phyloP scores from a whole-genome alignment of 2,888 invertebrate genomes.

The Chloroclystis v-ata region DNA sequence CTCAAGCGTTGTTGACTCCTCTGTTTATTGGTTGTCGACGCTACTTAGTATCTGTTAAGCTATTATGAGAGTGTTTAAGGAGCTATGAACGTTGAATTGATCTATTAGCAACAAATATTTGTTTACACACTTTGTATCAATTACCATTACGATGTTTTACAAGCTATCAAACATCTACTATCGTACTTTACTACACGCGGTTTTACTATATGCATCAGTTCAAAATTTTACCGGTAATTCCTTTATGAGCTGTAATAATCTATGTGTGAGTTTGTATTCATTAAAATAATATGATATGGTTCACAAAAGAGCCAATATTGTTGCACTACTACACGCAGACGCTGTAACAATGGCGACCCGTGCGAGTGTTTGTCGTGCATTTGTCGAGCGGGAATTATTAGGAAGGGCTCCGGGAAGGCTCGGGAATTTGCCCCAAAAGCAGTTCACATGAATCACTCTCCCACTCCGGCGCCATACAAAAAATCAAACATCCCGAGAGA shows the following conservation, averaged over 20 bases:
- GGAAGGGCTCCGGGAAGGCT: conserved; percentile 75
- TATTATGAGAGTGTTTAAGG: conserved; percentile 59
- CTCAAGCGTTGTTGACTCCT: conserved; percentile 71
- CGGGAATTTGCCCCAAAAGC: conserved; percentile 78
- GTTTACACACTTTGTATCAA: conserved; percentile 1
- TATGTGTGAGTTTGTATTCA: conserved; percentile 45
- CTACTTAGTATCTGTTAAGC: conserved; percentile 70
- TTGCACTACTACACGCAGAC: conserved; percentile 66
- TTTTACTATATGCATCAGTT: neutral
- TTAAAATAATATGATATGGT: conserved; percentile 57
- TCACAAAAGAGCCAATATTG: conserved; percentile 62
- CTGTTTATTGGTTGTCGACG: conserved; percentile 72
- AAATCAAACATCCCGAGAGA: conserved; percentile 78
- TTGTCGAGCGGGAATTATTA: conserved; percentile 77
- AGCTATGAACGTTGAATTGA: conserved; percentile 34
- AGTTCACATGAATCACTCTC: conserved; percentile 77
- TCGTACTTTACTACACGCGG: neutral
- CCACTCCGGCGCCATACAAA: conserved; percentile 74
- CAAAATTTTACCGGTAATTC: conserved; percentile 24
- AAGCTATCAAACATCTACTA: neutral
- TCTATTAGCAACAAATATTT: conserved; percentile 32
- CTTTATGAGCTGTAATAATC: conserved; percentile 13
- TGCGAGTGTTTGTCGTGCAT: conserved; percentile 77
- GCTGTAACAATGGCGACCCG: conserved; percentile 68
- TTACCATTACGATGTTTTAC: neutral